Conservation (phyloP, 2,888 invertebrate species). For the Alloscopus bannaensis region DNA sequence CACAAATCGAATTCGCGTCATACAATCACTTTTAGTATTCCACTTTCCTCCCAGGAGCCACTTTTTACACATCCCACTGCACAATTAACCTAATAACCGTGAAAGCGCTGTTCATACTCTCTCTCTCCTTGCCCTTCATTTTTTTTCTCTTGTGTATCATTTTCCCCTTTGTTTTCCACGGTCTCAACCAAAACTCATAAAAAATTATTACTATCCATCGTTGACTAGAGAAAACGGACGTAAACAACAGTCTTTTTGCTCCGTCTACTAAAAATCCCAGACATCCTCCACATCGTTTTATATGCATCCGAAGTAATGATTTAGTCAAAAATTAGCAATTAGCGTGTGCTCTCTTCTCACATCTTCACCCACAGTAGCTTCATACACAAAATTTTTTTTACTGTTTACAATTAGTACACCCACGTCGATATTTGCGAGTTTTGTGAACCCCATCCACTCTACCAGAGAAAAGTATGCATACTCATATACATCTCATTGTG, state of each 20-base stretch:
- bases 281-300: neutral
- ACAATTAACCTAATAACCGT: slow-evolving; percentile 14
- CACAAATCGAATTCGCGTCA: neutral
- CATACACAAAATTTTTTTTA: neutral
- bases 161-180: slow-evolving; percentile 5
- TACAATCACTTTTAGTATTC: neutral
- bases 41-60: too few relatives aligned
- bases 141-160: neutral
- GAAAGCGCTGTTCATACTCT: neutral
- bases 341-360: neutral
- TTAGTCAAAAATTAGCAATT: slow-evolving; percentile 13
- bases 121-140: neutral
- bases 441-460: too few relatives aligned
- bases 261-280: neutral
- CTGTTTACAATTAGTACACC: neutral
- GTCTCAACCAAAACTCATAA: slow-evolving; percentile 6
- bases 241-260: slow-evolving; percentile 13
- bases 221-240: neutral
- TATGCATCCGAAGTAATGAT: too few relatives aligned
- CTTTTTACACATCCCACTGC: neutral
- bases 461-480: too few relatives aligned
- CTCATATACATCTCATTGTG: too few relatives aligned
- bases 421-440: too few relatives aligned
- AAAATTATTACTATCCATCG: slow-evolving; percentile 8
- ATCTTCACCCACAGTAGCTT: neutral